These are phyloP conservation scores for Xyliphius kryptos DNA, from an alignment of 2,113 vertebrate species.

Conservation along the genomic window DNA sequence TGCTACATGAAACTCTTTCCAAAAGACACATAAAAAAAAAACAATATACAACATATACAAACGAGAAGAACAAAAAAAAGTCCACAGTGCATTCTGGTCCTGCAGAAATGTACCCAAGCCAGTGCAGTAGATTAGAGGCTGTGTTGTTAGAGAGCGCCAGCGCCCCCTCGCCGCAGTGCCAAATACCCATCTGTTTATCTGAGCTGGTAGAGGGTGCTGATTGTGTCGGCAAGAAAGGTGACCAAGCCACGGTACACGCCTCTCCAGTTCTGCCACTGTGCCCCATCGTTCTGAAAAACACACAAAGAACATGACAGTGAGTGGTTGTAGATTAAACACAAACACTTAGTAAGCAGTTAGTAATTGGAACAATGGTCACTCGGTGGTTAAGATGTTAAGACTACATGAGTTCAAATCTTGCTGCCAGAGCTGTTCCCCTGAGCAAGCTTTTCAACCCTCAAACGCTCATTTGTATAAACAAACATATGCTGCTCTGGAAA, in stretches of 20 bases:
- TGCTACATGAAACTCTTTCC: slow-evolving; percentile 43
- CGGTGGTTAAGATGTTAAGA: too few species aligned
- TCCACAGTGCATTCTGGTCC: slow-evolving; percentile 41
- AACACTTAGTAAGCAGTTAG: too few species aligned
- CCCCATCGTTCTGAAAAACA: slow-evolving; percentile 48
- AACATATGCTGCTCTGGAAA: too few species aligned
- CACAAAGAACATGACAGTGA: slow-evolving; percentile 8
- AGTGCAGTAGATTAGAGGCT: slow-evolving; percentile 26
- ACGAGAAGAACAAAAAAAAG: background rate
- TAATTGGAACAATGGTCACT: too few species aligned
- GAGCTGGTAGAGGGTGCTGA: slow-evolving; percentile 56
- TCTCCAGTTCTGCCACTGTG: slow-evolving; percentile 57
- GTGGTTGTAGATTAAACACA: background rate
- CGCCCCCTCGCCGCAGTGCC: slow-evolving; percentile 31
- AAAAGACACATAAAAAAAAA: too few species aligned
- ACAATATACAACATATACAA: too few species aligned
- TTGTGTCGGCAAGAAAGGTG: slow-evolving; percentile 55
- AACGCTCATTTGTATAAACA: too few species aligned
- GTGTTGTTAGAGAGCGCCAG: slow-evolving; percentile 26
- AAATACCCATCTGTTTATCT: slow-evolving; percentile 45
- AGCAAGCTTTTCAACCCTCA: too few species aligned
- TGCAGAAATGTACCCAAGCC: slow-evolving; percentile 39
- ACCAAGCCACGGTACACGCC: slow-evolving; percentile 53
- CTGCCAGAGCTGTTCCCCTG: too few species aligned
- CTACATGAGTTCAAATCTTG: too few species aligned